Percentiles rank a stretch among this genome's conserved stretches.
phyloP scores from a whole-genome alignment of 2,797 vertebrate species.

The Tangara arthus region DNA sequence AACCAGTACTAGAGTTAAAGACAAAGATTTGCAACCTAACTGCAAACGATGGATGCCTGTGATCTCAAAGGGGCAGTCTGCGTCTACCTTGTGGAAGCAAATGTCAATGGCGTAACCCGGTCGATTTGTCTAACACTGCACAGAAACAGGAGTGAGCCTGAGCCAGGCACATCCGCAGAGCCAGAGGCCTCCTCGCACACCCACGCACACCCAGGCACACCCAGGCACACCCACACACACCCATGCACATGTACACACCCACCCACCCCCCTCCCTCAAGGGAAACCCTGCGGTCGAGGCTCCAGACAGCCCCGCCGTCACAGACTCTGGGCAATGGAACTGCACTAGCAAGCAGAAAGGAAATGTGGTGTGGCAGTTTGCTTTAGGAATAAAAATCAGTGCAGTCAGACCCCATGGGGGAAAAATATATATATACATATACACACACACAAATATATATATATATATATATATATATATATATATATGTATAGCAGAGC shows the following conservation, averaged over 20 bases:
- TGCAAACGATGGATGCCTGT: conserved; percentile 54
- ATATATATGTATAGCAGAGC: conserved; percentile 40
- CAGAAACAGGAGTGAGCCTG: conserved; percentile 18
- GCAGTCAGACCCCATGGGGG: conserved; percentile 79
- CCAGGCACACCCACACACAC: not conserved
- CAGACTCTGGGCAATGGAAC: conserved; percentile 36
- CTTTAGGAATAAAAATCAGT: conserved; percentile 76
- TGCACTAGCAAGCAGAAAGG: conserved; percentile 70
- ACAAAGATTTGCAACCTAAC: conserved; percentile 71
- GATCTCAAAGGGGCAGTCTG: conserved; percentile 69
- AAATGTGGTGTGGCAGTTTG: conserved; percentile 75
- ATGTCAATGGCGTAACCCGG: conserved; percentile 65
- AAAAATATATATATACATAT: conserved; percentile 46
- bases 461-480: conserved; percentile 6
- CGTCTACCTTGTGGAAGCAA: conserved; percentile 69
- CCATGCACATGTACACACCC: not conserved
- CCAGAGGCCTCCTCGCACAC: not conserved
- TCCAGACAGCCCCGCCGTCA: not conserved
- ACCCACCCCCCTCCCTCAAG: not conserved
- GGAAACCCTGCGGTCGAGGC: not conserved
- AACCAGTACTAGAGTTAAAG: conserved; percentile 82
- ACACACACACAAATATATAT: not conserved
- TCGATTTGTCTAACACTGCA: conserved; percentile 71
- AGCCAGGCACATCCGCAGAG: not conserved
- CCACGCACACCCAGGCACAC: not conserved